Evolutionary conservation across 2,888 invertebrate genomes (phyloP).

Genomic region (Serripes groenlandicus): DNA sequence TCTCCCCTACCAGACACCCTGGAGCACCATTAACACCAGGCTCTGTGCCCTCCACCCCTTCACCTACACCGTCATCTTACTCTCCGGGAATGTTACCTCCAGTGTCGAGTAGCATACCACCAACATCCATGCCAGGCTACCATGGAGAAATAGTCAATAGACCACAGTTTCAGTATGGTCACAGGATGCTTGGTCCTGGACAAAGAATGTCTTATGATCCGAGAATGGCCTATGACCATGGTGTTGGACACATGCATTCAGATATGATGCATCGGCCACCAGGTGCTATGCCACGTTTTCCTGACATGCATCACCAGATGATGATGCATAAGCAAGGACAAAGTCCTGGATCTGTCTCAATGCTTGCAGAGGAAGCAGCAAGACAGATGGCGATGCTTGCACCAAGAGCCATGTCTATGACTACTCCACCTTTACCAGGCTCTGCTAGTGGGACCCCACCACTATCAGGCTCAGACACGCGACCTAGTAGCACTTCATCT

Average conservation of each 20-base stretch:
- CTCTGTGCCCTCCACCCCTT: conserved; percentile 57
- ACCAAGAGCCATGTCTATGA: not conserved
- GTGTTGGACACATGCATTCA: conserved; percentile 11
- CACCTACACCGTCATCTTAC: conserved; percentile 57
- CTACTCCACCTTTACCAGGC: not conserved
- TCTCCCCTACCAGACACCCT: conserved; percentile 54
- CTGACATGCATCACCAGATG: conserved; percentile 7
- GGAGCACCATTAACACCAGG: conserved; percentile 57
- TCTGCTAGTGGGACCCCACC: conserved; percentile 12
- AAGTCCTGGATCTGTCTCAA: not conserved
- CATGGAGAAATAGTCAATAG: conserved; percentile 41
- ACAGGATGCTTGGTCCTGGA: conserved; percentile 40
- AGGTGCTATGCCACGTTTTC: conserved; percentile 9
- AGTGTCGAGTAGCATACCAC: conserved; percentile 30
- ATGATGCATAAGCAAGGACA: not conserved
- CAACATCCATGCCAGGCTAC: conserved; percentile 37
- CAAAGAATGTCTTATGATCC: conserved; percentile 57
- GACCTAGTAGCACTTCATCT: conserved; percentile 14
- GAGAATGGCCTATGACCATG: conserved; percentile 49
- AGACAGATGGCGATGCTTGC: conserved; percentile 6
- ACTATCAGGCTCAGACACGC: conserved; percentile 15
- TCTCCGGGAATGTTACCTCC: conserved; percentile 38
- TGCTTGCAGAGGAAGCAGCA: not conserved
- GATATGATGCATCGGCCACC: conserved; percentile 31
- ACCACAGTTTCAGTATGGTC: conserved; percentile 46